A percentile compares a stretch with the other conserved stretches of the same genome.
phyloP scores from a whole-genome alignment of 1,140 invertebrate genomes.

The Drosophila burlai region DNA sequence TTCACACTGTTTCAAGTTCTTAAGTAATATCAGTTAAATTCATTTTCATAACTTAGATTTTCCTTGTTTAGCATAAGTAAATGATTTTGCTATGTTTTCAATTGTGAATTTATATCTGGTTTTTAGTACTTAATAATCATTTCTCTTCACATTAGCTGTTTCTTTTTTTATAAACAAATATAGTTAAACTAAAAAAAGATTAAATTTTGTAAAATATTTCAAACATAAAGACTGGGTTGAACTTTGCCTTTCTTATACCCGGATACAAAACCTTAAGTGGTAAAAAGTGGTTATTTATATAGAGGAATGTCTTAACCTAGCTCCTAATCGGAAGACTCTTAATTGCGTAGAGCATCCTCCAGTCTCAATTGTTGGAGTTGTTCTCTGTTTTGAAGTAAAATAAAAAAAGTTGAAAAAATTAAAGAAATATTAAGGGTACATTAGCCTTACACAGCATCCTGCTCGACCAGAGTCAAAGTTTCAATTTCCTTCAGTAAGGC shows the following conservation, averaged over 20 bases:
- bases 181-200: neutral
- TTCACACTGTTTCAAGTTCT: neutral
- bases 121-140: neutral
- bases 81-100: neutral
- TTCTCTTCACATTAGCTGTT: neutral
- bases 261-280: neutral
- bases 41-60: neutral
- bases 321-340: neutral
- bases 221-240: neutral
- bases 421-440: neutral
- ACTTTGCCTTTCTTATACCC: neutral
- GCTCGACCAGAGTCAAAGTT: neutral
- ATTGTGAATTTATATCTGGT: neutral
- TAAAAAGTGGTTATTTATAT: neutral
- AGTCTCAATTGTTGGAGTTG: neutral
- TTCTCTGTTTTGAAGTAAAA: neutral
- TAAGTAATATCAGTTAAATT: neutral
- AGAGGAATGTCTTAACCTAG: neutral
- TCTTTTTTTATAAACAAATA: neutral
- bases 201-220: neutral
- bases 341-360: neutral
- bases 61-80: neutral
- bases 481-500: neutral
- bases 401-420: neutral
- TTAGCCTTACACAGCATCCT: neutral